Conservation (phyloP, 2,113 vertebrate genomes). For the Tiliqua scincoides region DNA sequence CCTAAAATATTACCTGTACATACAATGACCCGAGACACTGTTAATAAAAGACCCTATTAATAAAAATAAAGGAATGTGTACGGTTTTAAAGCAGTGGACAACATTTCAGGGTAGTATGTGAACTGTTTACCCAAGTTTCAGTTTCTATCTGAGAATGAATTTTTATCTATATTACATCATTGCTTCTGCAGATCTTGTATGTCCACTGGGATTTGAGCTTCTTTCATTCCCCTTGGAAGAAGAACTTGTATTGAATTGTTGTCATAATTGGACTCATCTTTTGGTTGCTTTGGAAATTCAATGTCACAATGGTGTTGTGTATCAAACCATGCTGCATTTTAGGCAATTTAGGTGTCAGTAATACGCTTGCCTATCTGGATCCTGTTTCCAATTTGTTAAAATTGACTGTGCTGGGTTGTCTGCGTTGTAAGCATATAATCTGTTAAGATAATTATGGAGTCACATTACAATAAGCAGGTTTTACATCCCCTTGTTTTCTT, state of each 20-base stretch:
- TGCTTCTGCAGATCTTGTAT: constrained; percentile 65
- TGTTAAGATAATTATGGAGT: constrained; percentile 28
- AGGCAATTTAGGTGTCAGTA: constrained; percentile 59
- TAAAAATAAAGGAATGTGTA: constrained; percentile 45
- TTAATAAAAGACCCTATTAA: constrained; percentile 20
- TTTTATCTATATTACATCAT: constrained; percentile 78
- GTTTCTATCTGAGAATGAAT: constrained; percentile 74
- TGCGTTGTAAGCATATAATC: constrained; percentile 10
- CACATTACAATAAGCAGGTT: constrained; percentile 22
- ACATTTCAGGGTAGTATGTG: constrained; percentile 62
- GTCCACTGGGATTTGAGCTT: constrained; percentile 77
- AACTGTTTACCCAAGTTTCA: constrained; percentile 76
- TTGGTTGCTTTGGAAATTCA: constrained; percentile 70
- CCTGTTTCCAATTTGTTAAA: constrained; percentile 47
- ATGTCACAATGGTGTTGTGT: constrained; percentile 61
- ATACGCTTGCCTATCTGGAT: constrained; percentile 48
- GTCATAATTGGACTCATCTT: constrained; percentile 71
- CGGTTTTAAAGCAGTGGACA: constrained; percentile 67
- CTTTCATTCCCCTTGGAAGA: constrained; percentile 73
- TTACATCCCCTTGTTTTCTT: constrained; percentile 8
- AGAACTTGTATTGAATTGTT: constrained; percentile 70
- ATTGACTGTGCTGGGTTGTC: constrained; percentile 22
- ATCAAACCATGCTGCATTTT: constrained; percentile 60
- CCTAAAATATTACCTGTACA: too few relatives aligned
- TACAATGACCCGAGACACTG: not conserved